phyloP scores from a whole-genome alignment of 2,888 invertebrate species.

The Anorthoa munda region DNA sequence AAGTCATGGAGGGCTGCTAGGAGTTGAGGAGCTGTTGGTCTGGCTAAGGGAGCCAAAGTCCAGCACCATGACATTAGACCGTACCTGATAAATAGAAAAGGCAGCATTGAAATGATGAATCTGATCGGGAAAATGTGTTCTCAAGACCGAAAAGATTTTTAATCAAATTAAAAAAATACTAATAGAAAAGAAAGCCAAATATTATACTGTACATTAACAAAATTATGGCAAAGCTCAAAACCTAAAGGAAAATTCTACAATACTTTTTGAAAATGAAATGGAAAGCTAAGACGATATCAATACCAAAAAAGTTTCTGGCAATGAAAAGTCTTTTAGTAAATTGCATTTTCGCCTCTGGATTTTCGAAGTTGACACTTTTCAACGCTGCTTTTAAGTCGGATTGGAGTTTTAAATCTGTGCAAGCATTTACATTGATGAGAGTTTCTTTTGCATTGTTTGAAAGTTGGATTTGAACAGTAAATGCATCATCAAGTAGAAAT shows the following conservation, averaged over 20 bases:
- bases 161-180: not conserved
- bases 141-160: no score
- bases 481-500: not conserved
- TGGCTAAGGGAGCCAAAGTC: conserved; percentile 92
- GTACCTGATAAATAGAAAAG: conserved; percentile 86
- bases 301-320: conserved; percentile 56
- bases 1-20: conserved; percentile 94
- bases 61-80: conserved; percentile 95
- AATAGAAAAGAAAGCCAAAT: not conserved
- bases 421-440: conserved; percentile 45
- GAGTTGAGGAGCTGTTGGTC: conserved; percentile 93
- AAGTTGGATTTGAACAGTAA: conserved; percentile 37
- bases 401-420: conserved; percentile 55
- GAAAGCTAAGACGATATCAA: conserved; percentile 50
- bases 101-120: not conserved
- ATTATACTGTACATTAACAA: not conserved
- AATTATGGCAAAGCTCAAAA: conserved; percentile 3
- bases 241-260: not conserved
- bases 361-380: conserved; percentile 62
- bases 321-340: conserved; percentile 71
- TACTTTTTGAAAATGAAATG: conserved; percentile 53
- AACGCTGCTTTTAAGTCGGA: conserved; percentile 62
- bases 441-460: conserved; percentile 27
- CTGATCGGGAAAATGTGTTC: not conserved
- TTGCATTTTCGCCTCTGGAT: conserved; percentile 66